These are phyloP conservation scores for Drosophila anomalata DNA, from an alignment of 2,888 invertebrate species.

Conservation along the genomic window DNA sequence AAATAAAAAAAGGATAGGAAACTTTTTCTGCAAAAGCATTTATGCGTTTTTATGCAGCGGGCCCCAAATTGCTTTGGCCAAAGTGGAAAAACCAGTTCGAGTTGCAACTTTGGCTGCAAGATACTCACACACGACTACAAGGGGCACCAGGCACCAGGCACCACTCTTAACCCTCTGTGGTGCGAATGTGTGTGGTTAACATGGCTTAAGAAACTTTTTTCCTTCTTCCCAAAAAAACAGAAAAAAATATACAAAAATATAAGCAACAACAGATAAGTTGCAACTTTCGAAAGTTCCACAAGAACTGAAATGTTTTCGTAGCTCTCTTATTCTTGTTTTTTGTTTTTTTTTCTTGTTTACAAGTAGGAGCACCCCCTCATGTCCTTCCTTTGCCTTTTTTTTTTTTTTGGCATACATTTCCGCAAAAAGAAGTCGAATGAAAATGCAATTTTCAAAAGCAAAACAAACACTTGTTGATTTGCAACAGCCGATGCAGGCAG, in stretches of 20 bases:
- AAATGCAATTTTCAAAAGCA: conserved; percentile 55
- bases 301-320: conserved; percentile 67
- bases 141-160: too few species aligned
- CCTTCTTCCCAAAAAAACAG: conserved; percentile 19
- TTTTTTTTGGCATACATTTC: conserved; percentile 56
- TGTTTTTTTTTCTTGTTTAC: conserved; percentile 23
- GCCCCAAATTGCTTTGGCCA: conserved; percentile 77
- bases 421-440: conserved; percentile 43
- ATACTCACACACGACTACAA: conserved; percentile 51
- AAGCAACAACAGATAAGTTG: conserved; percentile 77
- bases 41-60: conserved; percentile 57
- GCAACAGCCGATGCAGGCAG: not conserved
- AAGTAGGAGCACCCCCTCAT: not conserved
- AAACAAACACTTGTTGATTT: conserved; percentile 65
- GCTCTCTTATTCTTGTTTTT: conserved; percentile 64
- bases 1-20: conserved; percentile 19
- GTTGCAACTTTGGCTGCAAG: conserved; percentile 58
- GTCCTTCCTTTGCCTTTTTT: not conserved
- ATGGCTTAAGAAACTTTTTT: conserved; percentile 79
- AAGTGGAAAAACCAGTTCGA: conserved; percentile 78
- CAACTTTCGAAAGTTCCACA: conserved; percentile 75
- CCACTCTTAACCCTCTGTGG: conserved; percentile 21
- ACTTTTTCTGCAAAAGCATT: conserved; percentile 50
- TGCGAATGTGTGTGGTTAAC: conserved; percentile 78
- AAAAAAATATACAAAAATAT: conserved; percentile 12